Conservation (phyloP, 2,888 invertebrate genomes). For the Ichneumon xanthorius region DNA sequence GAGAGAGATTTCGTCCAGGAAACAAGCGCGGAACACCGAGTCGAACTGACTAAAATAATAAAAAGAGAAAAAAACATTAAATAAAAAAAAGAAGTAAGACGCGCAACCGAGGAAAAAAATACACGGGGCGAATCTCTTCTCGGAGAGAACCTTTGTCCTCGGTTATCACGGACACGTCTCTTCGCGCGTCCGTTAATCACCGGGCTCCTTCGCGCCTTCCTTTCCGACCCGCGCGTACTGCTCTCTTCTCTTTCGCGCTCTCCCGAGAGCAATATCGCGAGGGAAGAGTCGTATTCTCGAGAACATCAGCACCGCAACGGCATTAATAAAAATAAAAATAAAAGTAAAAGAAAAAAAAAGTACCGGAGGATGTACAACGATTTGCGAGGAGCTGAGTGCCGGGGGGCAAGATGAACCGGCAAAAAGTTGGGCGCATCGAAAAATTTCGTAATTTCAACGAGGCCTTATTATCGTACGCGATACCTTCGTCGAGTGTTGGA, state of each 20-base stretch:
- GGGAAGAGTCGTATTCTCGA: constrained; percentile 17
- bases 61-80: neutral
- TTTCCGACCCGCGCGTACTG: constrained; percentile 6
- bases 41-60: constrained; percentile 8
- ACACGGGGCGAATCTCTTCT: constrained; percentile 28
- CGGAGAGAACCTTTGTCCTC: constrained; percentile 57
- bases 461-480: neutral
- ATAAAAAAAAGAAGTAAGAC: neutral
- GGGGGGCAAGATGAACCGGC: neutral
- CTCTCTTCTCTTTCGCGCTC: constrained; percentile 12
- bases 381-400: neutral
- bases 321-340: neutral
- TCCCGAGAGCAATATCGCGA: constrained; percentile 35
- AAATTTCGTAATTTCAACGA: neutral
- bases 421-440: neutral
- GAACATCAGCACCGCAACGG: constrained; percentile 17
- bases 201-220: constrained; percentile 24
- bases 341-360: constrained; percentile 1
- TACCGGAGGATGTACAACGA: neutral
- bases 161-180: constrained; percentile 62
- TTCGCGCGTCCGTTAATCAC: constrained; percentile 58
- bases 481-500: neutral
- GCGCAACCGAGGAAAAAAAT: constrained; percentile 27
- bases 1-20: constrained; percentile 46
- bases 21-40: constrained; percentile 35